Evolutionary conservation across 2,888 invertebrate species (phyloP).

Genomic region (Portevinia maculata): DNA sequence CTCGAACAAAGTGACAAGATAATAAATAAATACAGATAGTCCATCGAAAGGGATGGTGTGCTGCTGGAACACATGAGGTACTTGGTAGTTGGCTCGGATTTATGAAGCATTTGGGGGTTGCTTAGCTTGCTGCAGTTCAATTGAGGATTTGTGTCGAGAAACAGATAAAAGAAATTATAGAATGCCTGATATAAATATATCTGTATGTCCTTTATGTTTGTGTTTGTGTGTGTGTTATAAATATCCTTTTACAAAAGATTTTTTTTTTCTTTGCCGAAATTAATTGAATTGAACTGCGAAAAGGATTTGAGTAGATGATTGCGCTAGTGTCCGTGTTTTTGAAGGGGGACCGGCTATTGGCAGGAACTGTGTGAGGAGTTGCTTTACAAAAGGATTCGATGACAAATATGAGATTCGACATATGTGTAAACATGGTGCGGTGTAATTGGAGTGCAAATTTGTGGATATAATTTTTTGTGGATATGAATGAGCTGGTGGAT

Average conservation of each 20-base stretch:
- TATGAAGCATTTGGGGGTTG: conserved; percentile 40
- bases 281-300: conserved; percentile 80
- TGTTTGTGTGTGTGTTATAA: conserved; percentile 26
- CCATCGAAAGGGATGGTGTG: conserved; percentile 54
- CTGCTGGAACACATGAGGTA: conserved; percentile 30
- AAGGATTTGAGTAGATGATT: conserved; percentile 29
- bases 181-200: conserved; percentile 81
- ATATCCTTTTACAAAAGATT: conserved; percentile 58
- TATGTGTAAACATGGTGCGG: conserved; percentile 82
- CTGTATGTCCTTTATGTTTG: no score
- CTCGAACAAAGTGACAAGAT: conserved; percentile 72
- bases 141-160: conserved; percentile 49
- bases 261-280: conserved; percentile 79
- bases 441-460: conserved; percentile 81
- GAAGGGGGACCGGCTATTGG: not conserved
- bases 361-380: conserved; percentile 22
- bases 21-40: conserved; percentile 74
- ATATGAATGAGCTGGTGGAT: not conserved
- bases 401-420: conserved; percentile 83
- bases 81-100: conserved; percentile 26
- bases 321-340: conserved; percentile 48
- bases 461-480: conserved; percentile 36
- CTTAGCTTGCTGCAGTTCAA: conserved; percentile 19
- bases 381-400: conserved; percentile 79
- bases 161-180: conserved; percentile 74